These are phyloP conservation scores for Leptosomus discolor DNA, from an alignment of 2,113 vertebrate genomes.

Conservation along the genomic window DNA sequence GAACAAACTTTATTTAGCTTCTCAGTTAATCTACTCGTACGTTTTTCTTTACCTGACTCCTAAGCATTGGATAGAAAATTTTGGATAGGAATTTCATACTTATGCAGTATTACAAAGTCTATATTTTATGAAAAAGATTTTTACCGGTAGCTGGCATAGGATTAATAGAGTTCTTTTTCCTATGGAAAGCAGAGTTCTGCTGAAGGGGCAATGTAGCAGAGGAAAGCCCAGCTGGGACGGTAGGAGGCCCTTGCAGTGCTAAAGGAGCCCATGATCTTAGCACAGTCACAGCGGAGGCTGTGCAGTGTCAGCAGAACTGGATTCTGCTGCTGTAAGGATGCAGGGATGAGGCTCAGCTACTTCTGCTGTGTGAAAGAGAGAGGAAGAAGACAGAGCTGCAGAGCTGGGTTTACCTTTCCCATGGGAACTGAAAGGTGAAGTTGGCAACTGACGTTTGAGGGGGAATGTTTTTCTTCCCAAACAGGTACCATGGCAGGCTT, in stretches of 20 bases:
- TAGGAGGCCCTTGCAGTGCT: not conserved
- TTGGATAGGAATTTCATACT: not conserved
- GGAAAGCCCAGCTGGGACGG: too few species aligned
- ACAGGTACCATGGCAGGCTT: not conserved
- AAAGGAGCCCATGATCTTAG: not conserved
- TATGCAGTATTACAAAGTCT: not conserved
- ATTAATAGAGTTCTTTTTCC: not conserved
- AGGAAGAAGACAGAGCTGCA: not conserved
- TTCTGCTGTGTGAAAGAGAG: not conserved
- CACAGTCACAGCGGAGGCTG: accelerated
- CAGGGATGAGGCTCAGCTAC: accelerated
- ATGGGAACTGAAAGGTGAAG: not conserved
- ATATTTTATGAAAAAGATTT: not conserved
- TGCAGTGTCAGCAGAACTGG: not conserved
- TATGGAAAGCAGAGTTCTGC: not conserved
- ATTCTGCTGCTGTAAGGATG: not conserved
- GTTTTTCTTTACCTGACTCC: not conserved
- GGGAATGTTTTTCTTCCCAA: not conserved
- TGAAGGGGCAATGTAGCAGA: not conserved
- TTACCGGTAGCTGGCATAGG: not conserved
- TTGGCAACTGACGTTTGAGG: not conserved
- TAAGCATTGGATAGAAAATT: not conserved
- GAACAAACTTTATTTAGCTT: not conserved
- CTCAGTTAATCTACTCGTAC: not conserved
- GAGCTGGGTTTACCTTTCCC: not conserved